Conservation (phyloP, 2,888 invertebrate species). For the Pecten maximus region DNA sequence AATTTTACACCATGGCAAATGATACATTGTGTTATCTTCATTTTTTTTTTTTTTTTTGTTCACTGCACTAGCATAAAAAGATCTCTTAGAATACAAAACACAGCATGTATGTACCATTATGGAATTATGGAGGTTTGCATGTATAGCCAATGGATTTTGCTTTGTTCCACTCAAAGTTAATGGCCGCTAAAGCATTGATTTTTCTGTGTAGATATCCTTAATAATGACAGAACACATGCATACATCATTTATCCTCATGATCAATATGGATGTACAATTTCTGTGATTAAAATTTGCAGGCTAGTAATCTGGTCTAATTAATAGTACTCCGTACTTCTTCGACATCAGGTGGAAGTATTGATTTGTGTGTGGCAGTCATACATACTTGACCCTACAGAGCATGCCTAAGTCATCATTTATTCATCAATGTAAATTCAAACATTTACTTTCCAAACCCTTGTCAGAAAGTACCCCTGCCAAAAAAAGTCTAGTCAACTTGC, state of each 20-base stretch:
- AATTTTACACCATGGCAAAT: too few species aligned
- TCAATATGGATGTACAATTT: neutral
- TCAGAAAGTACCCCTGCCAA: neutral
- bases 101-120: too few species aligned
- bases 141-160: neutral
- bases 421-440: conserved; percentile 29
- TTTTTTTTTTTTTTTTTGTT: too few species aligned
- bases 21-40: too few species aligned
- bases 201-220: neutral
- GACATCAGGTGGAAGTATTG: neutral
- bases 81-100: too few species aligned
- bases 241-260: too few species aligned
- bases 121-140: neutral
- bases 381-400: neutral
- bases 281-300: neutral
- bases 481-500: neutral
- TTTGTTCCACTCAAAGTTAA: neutral
- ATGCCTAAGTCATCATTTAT: neutral
- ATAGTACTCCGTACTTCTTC: neutral
- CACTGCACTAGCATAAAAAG: too few species aligned
- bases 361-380: neutral
- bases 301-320: neutral
- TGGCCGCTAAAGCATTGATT: neutral
- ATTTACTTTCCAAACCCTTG: neutral
- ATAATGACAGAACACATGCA: neutral